Evolutionary conservation across 2,797 vertebrate species (phyloP), one percentile per base, ranked within the genome.

Genomic region (Chanos chanos): DNA sequence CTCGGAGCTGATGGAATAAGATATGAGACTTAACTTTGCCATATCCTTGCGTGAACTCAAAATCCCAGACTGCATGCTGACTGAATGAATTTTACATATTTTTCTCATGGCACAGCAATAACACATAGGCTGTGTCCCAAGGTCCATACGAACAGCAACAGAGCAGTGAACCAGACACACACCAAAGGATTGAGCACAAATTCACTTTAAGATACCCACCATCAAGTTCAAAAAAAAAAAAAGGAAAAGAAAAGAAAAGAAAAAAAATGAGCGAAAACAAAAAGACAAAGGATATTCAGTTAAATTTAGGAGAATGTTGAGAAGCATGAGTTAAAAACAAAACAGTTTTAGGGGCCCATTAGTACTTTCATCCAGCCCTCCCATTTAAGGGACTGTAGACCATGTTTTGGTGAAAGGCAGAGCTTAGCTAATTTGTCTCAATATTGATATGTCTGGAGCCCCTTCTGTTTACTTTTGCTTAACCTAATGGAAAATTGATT

Each of bases 81-180:
- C 49, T 75, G 78, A 72, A 76, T 76, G 74, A 80, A 83, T 85
- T 74, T 72, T 68, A 78, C 77, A 86, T 81, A 66, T 7, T 15
- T 37, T 15, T n/a, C 70, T 70, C 25, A 62, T 30, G 80, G 68
- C 37, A 44, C 45, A 68, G 74, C 64, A 22, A 77, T 73, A 37
- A 31, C 10, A 16, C 21, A 18, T 21, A 21, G 43, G 1, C 36
- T 37, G 3, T 13, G 56, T 22, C 16, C 15, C 22, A 55, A 31
- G 28, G 47, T 12, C 34, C 18, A 73, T 75, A 77, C 81, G 76
- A 75, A 75, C 77, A 73, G 75, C 82, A 68, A 70, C 77, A 70
- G 73, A 76, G 74, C 74, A 77, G 80, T 66, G 65, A 74, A 75
- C 81, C 68, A 75, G 65, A 77, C 74, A 78, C 80, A 82, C 71